Conservation (phyloP, 2,888 invertebrate species). For the Lasius platythorax region DNA sequence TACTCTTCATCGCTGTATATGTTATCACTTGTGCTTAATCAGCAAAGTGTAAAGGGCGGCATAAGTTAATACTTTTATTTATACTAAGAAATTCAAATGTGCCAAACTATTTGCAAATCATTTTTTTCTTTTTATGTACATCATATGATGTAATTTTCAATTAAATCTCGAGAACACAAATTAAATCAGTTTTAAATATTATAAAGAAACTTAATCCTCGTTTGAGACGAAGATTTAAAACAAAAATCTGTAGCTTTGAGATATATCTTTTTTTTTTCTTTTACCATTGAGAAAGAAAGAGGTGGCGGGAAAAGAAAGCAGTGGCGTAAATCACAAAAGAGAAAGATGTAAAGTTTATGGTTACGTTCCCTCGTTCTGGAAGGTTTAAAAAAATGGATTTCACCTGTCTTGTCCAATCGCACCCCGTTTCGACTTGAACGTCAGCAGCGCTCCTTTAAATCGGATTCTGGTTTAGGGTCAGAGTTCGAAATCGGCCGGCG, state of each 20-base stretch:
- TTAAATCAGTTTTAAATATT: not conserved
- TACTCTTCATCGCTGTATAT: constrained; percentile 27
- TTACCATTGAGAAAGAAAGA: not conserved
- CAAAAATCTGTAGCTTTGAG: not conserved
- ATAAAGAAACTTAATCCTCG: not conserved
- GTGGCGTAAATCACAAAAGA: not conserved
- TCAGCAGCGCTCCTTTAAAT: constrained; percentile 54
- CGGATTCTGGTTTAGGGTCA: constrained; percentile 50
- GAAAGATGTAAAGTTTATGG: not conserved
- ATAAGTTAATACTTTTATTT: constrained; percentile 18
- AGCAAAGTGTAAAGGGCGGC: constrained; percentile 7
- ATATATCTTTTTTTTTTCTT: not conserved
- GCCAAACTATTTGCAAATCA: not conserved
- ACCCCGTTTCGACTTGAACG: not conserved
- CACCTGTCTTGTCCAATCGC: not conserved
- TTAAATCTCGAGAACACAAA: not conserved
- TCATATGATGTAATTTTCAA: not conserved
- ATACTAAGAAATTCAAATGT: constrained; percentile 1
- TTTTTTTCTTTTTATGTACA: not conserved
- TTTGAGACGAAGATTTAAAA: not conserved
- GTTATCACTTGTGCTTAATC: constrained; percentile 43
- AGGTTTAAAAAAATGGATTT: constrained; percentile 12
- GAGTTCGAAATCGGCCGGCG: constrained; percentile 48
- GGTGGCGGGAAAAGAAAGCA: not conserved
- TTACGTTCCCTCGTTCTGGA: not conserved